Evolutionary conservation across 2,888 invertebrate species (phyloP), one percentile per base, ranked within the genome.

Genomic region (Antheraea yamamai): DNA sequence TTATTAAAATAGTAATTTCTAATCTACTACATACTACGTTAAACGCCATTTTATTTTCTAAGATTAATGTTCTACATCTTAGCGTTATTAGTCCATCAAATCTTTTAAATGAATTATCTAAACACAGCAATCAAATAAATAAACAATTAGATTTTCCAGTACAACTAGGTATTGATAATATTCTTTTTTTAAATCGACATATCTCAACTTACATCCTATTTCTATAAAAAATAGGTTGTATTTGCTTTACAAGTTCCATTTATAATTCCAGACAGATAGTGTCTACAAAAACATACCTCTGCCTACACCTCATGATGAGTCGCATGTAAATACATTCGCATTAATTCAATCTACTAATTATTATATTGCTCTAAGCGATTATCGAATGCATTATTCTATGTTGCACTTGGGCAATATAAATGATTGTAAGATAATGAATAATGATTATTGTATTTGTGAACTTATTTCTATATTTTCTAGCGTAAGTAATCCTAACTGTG

Each of bases 1-100:
- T 75, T 79, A 74, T 52, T n/a, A n/a, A n/a, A n/a, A n/a, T 78
- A 16, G 16, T 76, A 55, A 78, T 79, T 58, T 79, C 78, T 72
- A 76, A 77, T 72, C 55, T 74, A n/a, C 58, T 79, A 75, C 47
- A 71, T 39, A 39, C 71, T n/a, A 39, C 39, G 8, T 39, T 68
- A 74, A 35, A 55, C 20, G 71, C 71, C 2, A 47, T 71, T 20
- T 39, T 71, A n/a, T 71, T 71, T 39, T 35, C 71, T 12, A 71
- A 71, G 20, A 47, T 51, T 6, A 71, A 71, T 39, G 7, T 71
- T 18, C 51, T 71, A 51, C 71, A 71, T 39, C 51, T 51, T 20
- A 39, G 20, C 20, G 51, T 71, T 20, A 71, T 71, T 14, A 71
- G 47, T 14, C 51, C 71, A 18, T 8, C n/a, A 39, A n/a, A n/a